Evolutionary conservation across 2,888 invertebrate species (phyloP).

Genomic region (Calameuta filiformis): DNA sequence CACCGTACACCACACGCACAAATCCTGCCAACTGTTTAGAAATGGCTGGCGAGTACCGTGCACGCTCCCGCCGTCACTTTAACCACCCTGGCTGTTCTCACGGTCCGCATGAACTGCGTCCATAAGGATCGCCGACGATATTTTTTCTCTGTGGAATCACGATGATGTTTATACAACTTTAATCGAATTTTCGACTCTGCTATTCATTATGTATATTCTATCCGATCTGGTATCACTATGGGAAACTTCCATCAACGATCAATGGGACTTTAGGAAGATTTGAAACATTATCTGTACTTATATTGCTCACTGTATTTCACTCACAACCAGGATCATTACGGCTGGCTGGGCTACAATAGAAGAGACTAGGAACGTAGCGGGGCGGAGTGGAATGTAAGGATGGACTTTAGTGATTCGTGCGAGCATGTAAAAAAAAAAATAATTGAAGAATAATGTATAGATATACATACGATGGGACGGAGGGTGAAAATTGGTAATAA

Average conservation of each 20-base stretch:
- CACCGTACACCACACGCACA: conserved; percentile 36
- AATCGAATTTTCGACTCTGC: background rate
- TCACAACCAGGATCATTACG: background rate
- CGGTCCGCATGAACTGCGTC: background rate
- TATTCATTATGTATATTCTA: background rate
- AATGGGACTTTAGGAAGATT: background rate
- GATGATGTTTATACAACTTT: background rate
- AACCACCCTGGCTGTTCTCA: background rate
- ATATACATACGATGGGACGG: background rate
- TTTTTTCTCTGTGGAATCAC: background rate
- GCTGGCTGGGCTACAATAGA: background rate
- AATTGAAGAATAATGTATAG: background rate
- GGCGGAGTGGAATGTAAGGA: background rate
- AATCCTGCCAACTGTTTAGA: conserved; percentile 42
- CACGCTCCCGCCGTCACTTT: background rate
- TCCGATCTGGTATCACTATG: background rate
- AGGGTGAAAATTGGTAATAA: background rate
- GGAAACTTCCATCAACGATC: background rate
- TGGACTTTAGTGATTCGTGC: background rate
- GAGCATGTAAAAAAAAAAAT: background rate
- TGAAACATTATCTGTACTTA: background rate
- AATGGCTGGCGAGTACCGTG: conserved; percentile 30
- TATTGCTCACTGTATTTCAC: background rate
- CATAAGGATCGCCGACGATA: no score
- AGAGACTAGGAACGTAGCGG: background rate